Evolutionary conservation across 2,888 invertebrate species (phyloP).

Genomic region (Cantharis rustica): DNA sequence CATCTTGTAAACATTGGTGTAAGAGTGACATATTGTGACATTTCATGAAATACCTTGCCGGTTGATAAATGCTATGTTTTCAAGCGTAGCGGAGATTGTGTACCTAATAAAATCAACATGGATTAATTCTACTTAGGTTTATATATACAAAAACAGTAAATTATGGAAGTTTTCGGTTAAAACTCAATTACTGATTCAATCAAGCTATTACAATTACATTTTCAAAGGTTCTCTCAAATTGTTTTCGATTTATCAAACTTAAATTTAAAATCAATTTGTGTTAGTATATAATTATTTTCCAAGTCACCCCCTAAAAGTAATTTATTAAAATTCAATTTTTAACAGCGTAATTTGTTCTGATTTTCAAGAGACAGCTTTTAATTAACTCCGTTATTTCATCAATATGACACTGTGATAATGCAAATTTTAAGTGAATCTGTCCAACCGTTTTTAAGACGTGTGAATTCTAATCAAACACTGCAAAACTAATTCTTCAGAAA

Average conservation of each 20-base stretch:
- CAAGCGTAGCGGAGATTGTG: neutral
- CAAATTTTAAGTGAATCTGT: too few relatives aligned
- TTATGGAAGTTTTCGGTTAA: neutral
- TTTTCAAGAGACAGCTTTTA: neutral
- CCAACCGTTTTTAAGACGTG: too few relatives aligned
- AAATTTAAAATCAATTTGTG: neutral
- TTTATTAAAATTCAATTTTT: neutral
- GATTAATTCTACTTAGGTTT: neutral
- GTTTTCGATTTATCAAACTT: neutral
- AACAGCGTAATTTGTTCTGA: neutral
- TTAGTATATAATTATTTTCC: neutral
- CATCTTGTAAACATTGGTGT: neutral
- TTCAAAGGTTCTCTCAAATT: neutral
- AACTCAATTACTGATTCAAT: neutral
- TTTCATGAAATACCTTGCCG: neutral
- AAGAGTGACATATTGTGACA: neutral
- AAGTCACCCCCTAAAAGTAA: too few relatives aligned
- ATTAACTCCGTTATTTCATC: neutral
- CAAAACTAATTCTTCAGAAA: too few relatives aligned
- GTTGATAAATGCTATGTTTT: neutral
- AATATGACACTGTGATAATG: too few relatives aligned
- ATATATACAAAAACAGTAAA: neutral
- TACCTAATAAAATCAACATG: neutral
- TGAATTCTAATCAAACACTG: too few relatives aligned
- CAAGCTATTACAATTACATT: neutral